Evolutionary conservation across 2,888 invertebrate genomes (phyloP), one percentile per base, ranked within the genome.

Genomic region (Heliconius cydno): DNA sequence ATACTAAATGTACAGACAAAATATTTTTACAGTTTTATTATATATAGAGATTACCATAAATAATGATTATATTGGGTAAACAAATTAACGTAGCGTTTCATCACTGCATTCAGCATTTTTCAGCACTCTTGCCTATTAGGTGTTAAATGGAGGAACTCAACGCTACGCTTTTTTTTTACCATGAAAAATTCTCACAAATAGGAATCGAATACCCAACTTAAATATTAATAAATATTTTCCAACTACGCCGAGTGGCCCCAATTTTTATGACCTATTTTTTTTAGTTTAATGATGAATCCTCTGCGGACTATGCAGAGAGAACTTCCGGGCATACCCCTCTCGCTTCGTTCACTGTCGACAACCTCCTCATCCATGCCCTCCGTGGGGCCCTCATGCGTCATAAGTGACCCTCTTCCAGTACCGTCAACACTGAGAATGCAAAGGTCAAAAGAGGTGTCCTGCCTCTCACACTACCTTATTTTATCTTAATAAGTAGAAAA

Each of bases 301-400:
- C 38, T 68, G 67, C 22, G 38, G 12, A 34, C 10, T 68, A 68
- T 3, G 34, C 67, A 68, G 67, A 34, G 38, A n/a, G 13, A 68
- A 34, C 38, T 68, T 22, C 67, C 38, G 38, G 67, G 67, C 38
- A 38, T 68, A 38, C 67, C 67, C 19, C 30, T 67, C 19, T 22
- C 66, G 22, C 30, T 34, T 67, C 66, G 22, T 67, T 67, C 66
- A n/a, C n/a, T 38, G 38, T 68, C 67, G 22, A 68, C 38, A 22
- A 38, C 67, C 22, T 68, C 67, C n/a, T n/a, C 67, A 38, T 68
- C 67, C 34, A 38, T 68, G 67, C n/a, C n/a, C 67, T 68, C 38
- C n/a, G 38, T 12, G 22, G 67, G 67, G 34, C 15, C 67, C 12
- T 67, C 67, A 66, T 30, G 65, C 66, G 6, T 66, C 22, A 57